Base-by-base conservation (phyloP, 2,797 vertebrate species). In the Mallotus villosus region DNA sequence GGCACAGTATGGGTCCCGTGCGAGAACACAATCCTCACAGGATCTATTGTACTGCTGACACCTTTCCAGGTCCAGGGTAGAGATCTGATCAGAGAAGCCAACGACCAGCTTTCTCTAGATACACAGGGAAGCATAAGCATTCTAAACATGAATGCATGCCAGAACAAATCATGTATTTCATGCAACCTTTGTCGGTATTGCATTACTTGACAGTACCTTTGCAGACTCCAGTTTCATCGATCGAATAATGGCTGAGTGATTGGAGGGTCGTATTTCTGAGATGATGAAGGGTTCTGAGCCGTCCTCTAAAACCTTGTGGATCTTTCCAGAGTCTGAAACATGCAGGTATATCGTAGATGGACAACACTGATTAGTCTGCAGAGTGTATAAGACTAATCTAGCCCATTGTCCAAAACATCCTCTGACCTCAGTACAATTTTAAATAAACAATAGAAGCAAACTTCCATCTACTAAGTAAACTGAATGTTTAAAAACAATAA, bases 1-100 rank as follows among this genome's bases (percentile, higher is more conserved):
- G 21, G 90, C 86, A 68, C 94, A 95, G 85, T 94, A 93, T 0
- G 94, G 94, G 58, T 95, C 93, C 5, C 89, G 88, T 2, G 93
- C 89, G 78, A 94, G 84, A 59, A 95, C 86, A 67, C 94, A 95
- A 0, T 89, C 87, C 32, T 71, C 69, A 74, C 94, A 94, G 55
- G 90, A 92, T 1, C 16, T 6, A 53, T 84, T 87, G 75, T 93
- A 93, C 2, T 86, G 62, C 12, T 87, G 66, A 77, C 94, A 95
- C n/a, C 51, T 86, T 74, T 89, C 85, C 14, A 94, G 89, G 68
- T 94, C 88, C 73, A 94, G 21, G 0, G 72, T 67, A 0, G 76
- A 83, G 21, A 94, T 80, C 63, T 90, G 86, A n/a, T 89, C 90
- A 1, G 85, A 66, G 79, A 89, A 91, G 22, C 90, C 92, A 5